These are phyloP conservation scores for Baronia brevicornis DNA, from an alignment of 2,888 invertebrate species.

Conservation along the genomic window DNA sequence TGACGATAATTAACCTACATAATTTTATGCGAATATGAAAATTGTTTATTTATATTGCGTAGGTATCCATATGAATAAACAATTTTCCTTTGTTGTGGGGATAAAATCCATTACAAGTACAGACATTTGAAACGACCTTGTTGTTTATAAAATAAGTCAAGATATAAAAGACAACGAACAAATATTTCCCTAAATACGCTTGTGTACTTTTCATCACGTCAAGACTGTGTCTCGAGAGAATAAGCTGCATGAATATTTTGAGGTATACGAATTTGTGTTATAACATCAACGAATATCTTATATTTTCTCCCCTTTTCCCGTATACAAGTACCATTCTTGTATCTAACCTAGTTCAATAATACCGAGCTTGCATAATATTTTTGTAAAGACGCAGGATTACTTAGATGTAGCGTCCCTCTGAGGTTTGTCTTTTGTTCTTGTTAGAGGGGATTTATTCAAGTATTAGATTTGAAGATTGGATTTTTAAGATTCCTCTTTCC, in stretches of 20 bases:
- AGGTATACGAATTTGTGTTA: constrained; percentile 44
- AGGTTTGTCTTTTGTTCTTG: constrained; percentile 48
- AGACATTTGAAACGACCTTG: background rate
- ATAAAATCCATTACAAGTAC: too few species aligned
- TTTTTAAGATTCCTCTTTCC: constrained; percentile 10
- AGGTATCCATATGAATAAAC: too few species aligned
- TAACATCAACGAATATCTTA: constrained; percentile 34
- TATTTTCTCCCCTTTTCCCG: constrained; percentile 24
- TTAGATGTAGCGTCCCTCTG: constrained; percentile 31
- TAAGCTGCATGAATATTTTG: constrained; percentile 58
- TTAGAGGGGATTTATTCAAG: constrained; percentile 38
- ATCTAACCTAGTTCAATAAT: constrained; percentile 31
- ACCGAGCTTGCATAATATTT: constrained; percentile 41
- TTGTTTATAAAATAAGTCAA: constrained; percentile 5
- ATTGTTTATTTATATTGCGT: too few species aligned
- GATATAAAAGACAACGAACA: constrained; percentile 30
- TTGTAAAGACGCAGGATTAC: constrained; percentile 42
- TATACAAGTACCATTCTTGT: constrained; percentile 23
- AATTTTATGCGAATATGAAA: too few species aligned
- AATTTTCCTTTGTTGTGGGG: too few species aligned
- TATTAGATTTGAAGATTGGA: constrained; percentile 15
- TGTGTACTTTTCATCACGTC: constrained; percentile 48
- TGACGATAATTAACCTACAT: too few species aligned
- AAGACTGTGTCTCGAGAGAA: constrained; percentile 42
- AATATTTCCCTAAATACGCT: constrained; percentile 42